Evolutionary conservation across 2,888 invertebrate genomes (phyloP).

Genomic region (Caenorhabditis sp.): DNA sequence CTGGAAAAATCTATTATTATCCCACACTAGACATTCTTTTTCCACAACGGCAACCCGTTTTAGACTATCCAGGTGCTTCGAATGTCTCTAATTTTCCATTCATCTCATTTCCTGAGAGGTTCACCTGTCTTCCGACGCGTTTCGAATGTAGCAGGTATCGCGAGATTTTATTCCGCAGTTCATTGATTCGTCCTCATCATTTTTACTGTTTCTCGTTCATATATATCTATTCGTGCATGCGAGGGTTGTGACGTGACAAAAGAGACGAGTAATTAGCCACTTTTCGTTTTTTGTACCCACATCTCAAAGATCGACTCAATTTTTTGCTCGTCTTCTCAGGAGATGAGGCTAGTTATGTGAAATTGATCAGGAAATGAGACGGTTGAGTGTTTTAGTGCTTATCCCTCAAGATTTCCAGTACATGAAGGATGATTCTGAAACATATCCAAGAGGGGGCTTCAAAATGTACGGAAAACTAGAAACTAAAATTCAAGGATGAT

Average conservation of each 20-base stretch:
- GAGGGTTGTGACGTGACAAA: slow-evolving; percentile 19
- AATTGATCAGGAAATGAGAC: slow-evolving; percentile 47
- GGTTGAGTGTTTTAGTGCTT: neutral
- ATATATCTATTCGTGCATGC: slow-evolving; percentile 28
- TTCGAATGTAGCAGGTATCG: neutral
- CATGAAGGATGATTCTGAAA: neutral
- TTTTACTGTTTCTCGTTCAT: slow-evolving; percentile 11
- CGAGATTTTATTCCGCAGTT: neutral
- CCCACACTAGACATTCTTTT: slow-evolving; percentile 19
- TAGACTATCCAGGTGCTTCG: slow-evolving; percentile 25
- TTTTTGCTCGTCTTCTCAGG: neutral
- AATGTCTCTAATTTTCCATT: slow-evolving; percentile 19
- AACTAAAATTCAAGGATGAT: neutral
- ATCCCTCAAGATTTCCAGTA: neutral
- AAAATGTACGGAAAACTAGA: slow-evolving; percentile 10
- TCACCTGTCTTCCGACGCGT: slow-evolving; percentile 6
- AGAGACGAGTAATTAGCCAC: slow-evolving; percentile 13
- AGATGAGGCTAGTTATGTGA: slow-evolving; percentile 20
- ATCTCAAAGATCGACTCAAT: slow-evolving; percentile 32
- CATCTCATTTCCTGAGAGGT: slow-evolving; percentile 13
- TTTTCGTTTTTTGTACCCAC: slow-evolving; percentile 7
- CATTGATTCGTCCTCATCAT: neutral
- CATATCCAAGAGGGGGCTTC: neutral
- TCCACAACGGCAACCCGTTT: neutral
- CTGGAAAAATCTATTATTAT: slow-evolving; percentile 9